Percentiles rank a stretch among this genome's conserved stretches.
Conservation (phyloP, 2,888 invertebrate species). For the Lycia hirtaria region DNA sequence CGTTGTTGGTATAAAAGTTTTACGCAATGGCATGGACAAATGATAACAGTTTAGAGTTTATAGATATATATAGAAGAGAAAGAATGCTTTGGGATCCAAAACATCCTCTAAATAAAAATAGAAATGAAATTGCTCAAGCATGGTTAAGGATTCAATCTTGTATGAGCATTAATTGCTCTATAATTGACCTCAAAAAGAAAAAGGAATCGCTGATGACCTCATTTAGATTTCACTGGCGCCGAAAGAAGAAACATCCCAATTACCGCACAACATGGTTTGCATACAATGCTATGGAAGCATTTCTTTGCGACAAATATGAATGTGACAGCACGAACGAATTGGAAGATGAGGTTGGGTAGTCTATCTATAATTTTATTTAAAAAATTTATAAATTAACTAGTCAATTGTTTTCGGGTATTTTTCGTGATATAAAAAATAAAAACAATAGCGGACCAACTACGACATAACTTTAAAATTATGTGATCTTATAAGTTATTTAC, state of each 20-base stretch:
- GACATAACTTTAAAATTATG: too few species aligned
- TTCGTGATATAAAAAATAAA: too few species aligned
- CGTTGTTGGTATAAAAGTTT: conserved; percentile 2
- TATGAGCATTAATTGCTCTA: conserved; percentile 60
- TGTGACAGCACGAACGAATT: conserved; percentile 65
- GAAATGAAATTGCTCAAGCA: conserved; percentile 66
- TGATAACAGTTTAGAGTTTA: conserved; percentile 69
- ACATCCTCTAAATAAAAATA: conserved; percentile 67
- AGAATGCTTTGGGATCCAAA: conserved; percentile 74
- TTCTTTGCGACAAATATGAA: conserved; percentile 74
- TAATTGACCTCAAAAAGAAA: conserved; percentile 74
- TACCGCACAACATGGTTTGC: conserved; percentile 76
- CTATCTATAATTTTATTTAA: neutral
- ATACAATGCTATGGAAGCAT: conserved; percentile 73
- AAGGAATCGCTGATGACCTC: conserved; percentile 79
- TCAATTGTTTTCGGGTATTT: too few species aligned
- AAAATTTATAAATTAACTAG: too few species aligned
- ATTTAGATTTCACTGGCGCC: conserved; percentile 67
- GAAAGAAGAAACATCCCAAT: conserved; percentile 53
- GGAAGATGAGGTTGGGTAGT: conserved; percentile 64
- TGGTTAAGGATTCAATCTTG: conserved; percentile 72
- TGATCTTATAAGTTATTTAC: too few species aligned
- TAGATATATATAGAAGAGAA: conserved; percentile 71
- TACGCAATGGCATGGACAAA: conserved; percentile 69
- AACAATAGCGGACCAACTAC: too few species aligned